Evolutionary conservation across 2,888 invertebrate species (phyloP), one percentile per base, ranked within the genome.

Genomic region (Smittia sp.): DNA sequence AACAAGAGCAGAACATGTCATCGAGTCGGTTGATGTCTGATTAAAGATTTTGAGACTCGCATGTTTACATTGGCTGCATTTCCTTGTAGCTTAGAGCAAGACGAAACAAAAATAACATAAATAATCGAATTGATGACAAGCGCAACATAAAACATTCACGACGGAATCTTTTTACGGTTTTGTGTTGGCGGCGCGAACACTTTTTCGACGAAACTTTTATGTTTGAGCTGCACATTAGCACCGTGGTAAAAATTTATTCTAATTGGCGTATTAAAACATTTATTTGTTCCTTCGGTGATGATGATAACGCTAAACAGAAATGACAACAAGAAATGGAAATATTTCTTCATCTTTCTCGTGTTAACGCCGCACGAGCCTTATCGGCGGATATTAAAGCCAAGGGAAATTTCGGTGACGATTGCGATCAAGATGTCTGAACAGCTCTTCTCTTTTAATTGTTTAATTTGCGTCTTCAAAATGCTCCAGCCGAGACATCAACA

Each of bases 61-160:
- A 6, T 46, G 46, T 46, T 46, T 46, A 46, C 46, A 46, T 46
- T n/a, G 15, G 46, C 11, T 46, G 46, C 46, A 46, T 46, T 46
- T 46, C 46, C 46, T n/a, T 46, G 46, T 46, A 46, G n/a, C 2
- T 15, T 15, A 3, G 2, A 2, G 32, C 3, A 15, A 20, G 39
- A 39, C 27, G 69, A 52, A 22, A 52, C 32, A 54, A 69, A 69
- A 69, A 52, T 69, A 69, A 69, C 69, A 69, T 69, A 69, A 69
- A 69, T 69, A 69, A 69, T 69, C 69, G 54, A 69, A 54, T 52
- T 54, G 69, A 69, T 69, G 69, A 69, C 54, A 69, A 54, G 25
- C 20, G 24, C 15, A 69, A 69, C 54, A 69, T 69, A 27, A 69
- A 69, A 69, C 54, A 69, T 41, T 69, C 32, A 54, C 9, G n/a